Evolutionary conservation across 2,888 invertebrate species (phyloP).

Genomic region (Limnephilus marmoratus): DNA sequence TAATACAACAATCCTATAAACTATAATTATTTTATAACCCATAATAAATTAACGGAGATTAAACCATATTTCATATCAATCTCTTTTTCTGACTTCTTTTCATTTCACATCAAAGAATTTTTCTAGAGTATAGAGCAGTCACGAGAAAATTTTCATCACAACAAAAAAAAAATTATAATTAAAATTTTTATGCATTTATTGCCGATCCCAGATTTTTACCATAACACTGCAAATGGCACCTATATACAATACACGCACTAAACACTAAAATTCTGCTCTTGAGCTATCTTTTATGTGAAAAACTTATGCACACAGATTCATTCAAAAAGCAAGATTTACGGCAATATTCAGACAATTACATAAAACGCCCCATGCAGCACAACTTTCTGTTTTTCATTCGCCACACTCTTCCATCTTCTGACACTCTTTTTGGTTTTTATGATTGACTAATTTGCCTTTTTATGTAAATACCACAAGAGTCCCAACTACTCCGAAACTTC

Average conservation of each 20-base stretch:
- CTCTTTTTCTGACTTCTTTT: background rate
- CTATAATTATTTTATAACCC: background rate
- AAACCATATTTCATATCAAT: background rate
- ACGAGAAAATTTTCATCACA: background rate
- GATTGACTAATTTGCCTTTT: background rate
- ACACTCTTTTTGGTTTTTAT: background rate
- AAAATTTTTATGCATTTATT: background rate
- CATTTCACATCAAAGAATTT: background rate
- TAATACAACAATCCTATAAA: background rate
- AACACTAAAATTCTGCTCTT: background rate
- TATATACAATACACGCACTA: background rate
- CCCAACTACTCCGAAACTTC: too few relatives aligned
- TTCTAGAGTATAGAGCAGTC: background rate
- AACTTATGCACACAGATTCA: background rate
- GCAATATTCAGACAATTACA: background rate
- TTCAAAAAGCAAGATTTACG: background rate
- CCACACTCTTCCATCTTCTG: background rate
- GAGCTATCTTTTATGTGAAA: background rate
- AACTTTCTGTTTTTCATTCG: background rate
- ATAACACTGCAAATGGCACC: background rate
- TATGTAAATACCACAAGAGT: too few relatives aligned
- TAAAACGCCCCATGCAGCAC: background rate
- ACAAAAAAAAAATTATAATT: background rate
- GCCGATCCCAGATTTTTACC: background rate
- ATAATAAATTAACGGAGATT: background rate